Evolutionary conservation across 2,888 invertebrate genomes (phyloP), one percentile per base, ranked within the genome.

Genomic region (Acrobasis suavella): DNA sequence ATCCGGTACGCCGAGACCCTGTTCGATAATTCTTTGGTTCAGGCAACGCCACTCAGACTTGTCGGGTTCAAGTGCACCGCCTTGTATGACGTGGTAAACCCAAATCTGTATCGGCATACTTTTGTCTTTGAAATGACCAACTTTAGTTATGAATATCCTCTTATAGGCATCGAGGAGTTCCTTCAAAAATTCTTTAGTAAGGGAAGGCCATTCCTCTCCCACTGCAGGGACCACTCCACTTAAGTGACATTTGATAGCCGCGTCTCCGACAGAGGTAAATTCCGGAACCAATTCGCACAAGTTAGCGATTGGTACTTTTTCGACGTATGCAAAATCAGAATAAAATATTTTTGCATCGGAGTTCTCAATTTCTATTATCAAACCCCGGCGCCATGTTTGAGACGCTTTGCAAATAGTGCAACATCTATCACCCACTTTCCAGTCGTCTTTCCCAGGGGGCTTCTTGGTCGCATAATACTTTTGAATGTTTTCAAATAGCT

Each of bases 151-250:
- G 72, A 90, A 95, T 69, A 89, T 69, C 64, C 87, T 80, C 9
- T 89, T 85, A 75, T 94, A 94, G 0, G 84, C 86, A 1, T 86
- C 83, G 1, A 95, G 79, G 2, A 94, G 83, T 14, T 93, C 93
- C 54, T 88, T 86, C 1, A 96, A 89, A 68, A 89, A 93, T 67
- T 95, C 94, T 38, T 94, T 94, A 0, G 96, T 93, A 0, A 94
- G 75, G 0, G 89, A 87, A 0, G 94, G 93, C 96, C 96, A 96
- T 32, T 90, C 91, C 0, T 92, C 89, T 0, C 94, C 95, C 0
- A 95, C 95, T 0, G 96, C 95, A 0, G 97, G 95, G 32, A 89
- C 83, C 10, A 97, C 93, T 17, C 95, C 95, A 1, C 93, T 94
- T 59, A 97, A 79, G 76, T 95, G 95, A 67, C 97, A 95, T 69